Conservation (phyloP, 2,113 vertebrate species). For the Ctenomys sociabilis region DNA sequence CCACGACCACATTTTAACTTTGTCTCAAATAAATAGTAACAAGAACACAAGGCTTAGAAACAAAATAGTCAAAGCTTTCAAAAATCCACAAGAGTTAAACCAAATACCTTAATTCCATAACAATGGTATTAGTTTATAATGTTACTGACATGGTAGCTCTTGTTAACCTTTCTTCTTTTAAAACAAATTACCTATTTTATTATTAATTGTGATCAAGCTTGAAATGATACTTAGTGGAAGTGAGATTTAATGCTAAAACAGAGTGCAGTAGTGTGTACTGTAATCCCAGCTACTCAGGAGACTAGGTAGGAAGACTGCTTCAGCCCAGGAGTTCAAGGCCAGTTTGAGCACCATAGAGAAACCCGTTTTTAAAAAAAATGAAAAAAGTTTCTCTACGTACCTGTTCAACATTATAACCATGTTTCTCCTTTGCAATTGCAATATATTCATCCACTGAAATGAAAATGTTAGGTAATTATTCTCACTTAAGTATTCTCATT, state of each 20-base stretch:
- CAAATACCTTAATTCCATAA: background rate
- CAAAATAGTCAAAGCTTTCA: conserved; percentile 44
- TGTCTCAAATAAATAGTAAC: conserved; percentile 37
- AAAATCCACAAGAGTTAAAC: conserved; percentile 30
- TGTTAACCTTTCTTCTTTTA: conserved; percentile 22
- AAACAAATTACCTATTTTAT: background rate
- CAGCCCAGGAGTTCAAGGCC: background rate
- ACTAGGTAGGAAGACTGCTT: background rate
- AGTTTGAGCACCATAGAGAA: background rate
- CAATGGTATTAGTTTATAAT: background rate
- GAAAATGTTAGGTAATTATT: conserved; percentile 78
- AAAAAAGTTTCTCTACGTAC: conserved; percentile 84
- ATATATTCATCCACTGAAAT: conserved; percentile 98
- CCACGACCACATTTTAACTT: conserved; percentile 22
- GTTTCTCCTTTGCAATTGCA: conserved; percentile 98
- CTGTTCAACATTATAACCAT: conserved; percentile 99
- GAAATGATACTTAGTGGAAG: background rate
- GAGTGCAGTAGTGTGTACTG: background rate
- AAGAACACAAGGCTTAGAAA: conserved; percentile 34
- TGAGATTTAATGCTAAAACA: background rate
- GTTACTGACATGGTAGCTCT: background rate
- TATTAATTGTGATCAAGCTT: background rate
- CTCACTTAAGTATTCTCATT: conserved; percentile 3
- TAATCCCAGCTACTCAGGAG: background rate
- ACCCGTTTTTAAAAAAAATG: background rate